Conservation (phyloP, 2,113 vertebrate species). For the Chaenogobius annularis region DNA sequence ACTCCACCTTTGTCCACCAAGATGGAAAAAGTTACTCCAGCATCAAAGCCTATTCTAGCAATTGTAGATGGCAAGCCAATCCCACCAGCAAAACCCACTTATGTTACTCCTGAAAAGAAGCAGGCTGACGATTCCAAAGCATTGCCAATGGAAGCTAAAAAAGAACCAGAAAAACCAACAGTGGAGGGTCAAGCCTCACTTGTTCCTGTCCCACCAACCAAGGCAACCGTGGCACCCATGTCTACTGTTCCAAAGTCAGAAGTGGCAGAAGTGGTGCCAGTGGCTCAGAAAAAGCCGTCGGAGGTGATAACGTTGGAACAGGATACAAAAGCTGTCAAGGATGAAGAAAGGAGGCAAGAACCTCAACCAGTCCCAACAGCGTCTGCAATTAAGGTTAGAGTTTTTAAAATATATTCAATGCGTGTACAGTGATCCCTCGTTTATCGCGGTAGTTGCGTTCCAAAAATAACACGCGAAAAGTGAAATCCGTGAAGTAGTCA, state of each 20-base stretch:
- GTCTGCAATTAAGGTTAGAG: slow-evolving; percentile 23
- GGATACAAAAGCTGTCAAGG: slow-evolving; percentile 19
- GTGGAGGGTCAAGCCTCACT: slow-evolving; percentile 18
- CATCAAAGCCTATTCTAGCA: not conserved
- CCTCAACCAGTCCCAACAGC: slow-evolving; percentile 28
- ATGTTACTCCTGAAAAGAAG: slow-evolving; percentile 18
- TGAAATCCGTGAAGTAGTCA: too few relatives aligned
- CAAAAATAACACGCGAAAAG: too few relatives aligned
- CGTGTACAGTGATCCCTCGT: too few relatives aligned
- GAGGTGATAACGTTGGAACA: slow-evolving; percentile 25
- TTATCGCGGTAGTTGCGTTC: too few relatives aligned
- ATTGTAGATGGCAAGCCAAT: slow-evolving; percentile 29
- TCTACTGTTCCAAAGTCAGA: slow-evolving; percentile 28
- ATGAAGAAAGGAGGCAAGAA: slow-evolving; percentile 33
- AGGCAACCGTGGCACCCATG: slow-evolving; percentile 2
- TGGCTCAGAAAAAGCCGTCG: slow-evolving; percentile 20
- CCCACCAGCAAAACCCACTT: slow-evolving; percentile 3
- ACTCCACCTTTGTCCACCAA: slow-evolving; percentile 24
- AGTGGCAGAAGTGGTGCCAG: not conserved
- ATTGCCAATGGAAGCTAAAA: slow-evolving; percentile 22
- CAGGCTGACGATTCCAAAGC: slow-evolving; percentile 52
- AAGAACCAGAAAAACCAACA: slow-evolving; percentile 37
- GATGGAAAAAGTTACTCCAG: slow-evolving; percentile 5
- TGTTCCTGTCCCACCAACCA: slow-evolving; percentile 10
- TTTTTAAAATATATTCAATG: slow-evolving; percentile 5